These are phyloP conservation scores for Bovichtus variegatus DNA, from an alignment of 2,797 vertebrate genomes.

Conservation along the genomic window DNA sequence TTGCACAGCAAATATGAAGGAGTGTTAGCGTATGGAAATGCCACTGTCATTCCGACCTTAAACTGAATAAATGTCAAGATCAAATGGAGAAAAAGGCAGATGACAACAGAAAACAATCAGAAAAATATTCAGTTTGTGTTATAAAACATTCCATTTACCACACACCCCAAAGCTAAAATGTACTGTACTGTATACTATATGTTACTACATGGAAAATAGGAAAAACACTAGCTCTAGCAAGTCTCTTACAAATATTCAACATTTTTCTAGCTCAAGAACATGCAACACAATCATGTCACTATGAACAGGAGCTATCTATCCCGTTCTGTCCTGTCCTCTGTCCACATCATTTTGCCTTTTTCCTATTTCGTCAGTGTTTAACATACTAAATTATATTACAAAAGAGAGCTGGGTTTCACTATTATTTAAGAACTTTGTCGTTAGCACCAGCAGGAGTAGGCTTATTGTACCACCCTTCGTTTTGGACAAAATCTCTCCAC, in stretches of 20 bases:
- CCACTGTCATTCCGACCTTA: constrained; percentile 83
- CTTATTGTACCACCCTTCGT: constrained; percentile 31
- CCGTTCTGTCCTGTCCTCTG: not conserved
- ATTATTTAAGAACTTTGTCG: not conserved
- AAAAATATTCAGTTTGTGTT: constrained; percentile 67
- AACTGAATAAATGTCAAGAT: constrained; percentile 83
- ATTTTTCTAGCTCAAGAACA: constrained; percentile 16
- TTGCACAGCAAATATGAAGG: constrained; percentile 91
- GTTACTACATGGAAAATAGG: constrained; percentile 42
- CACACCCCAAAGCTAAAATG: constrained; percentile 50
- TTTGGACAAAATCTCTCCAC: constrained; percentile 40
- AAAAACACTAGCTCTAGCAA: constrained; percentile 42
- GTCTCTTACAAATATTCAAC: not conserved
- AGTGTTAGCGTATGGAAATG: constrained; percentile 88
- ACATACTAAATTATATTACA: not conserved
- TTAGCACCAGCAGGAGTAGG: constrained; percentile 3
- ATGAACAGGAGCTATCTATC: not conserved
- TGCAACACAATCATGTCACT: constrained; percentile 18
- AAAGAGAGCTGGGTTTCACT: not conserved
- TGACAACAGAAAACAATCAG: constrained; percentile 70
- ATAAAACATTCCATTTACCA: constrained; percentile 67
- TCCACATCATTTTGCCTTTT: not conserved
- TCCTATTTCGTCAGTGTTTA: not conserved
- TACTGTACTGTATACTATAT: constrained; percentile 20
- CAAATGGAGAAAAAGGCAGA: constrained; percentile 75